These are phyloP conservation scores for Abramis brama DNA, from an alignment of 2,113 vertebrate genomes.

Conservation along the genomic window DNA sequence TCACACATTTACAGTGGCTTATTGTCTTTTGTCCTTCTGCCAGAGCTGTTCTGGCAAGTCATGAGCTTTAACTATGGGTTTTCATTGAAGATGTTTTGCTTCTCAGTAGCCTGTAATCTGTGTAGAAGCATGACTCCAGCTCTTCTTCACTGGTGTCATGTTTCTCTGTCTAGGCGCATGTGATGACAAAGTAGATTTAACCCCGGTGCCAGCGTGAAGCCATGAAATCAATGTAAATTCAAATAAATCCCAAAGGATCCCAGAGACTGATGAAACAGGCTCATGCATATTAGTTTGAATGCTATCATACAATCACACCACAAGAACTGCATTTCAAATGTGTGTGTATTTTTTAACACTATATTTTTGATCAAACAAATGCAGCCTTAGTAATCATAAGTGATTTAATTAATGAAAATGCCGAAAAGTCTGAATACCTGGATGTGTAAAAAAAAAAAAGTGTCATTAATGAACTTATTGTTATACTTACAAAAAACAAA, in stretches of 20 bases:
- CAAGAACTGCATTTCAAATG: background rate
- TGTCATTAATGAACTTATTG: too few relatives aligned
- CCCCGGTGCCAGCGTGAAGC: slow-evolving; percentile 62
- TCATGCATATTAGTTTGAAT: background rate
- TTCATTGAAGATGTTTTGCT: background rate
- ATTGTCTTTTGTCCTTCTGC: slow-evolving; percentile 1
- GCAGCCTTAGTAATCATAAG: too few relatives aligned
- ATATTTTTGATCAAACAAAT: too few relatives aligned
- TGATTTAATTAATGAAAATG: too few relatives aligned
- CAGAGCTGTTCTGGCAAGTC: background rate
- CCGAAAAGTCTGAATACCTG: too few relatives aligned
- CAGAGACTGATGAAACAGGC: background rate
- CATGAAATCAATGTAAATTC: slow-evolving; percentile 65
- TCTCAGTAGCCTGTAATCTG: background rate
- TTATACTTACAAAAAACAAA: too few relatives aligned
- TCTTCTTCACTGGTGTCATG: slow-evolving; percentile 60
- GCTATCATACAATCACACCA: background rate
- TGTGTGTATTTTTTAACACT: too few relatives aligned
- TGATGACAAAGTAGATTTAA: slow-evolving; percentile 73
- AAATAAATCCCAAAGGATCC: slow-evolving; percentile 10
- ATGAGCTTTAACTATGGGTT: background rate
- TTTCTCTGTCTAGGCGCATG: slow-evolving; percentile 62
- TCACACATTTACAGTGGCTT: background rate
- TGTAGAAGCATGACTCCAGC: slow-evolving; percentile 4
- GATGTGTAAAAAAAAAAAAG: too few relatives aligned